phyloP scores from a whole-genome alignment of 2,113 vertebrate species.

The Thymallus thymallus region DNA sequence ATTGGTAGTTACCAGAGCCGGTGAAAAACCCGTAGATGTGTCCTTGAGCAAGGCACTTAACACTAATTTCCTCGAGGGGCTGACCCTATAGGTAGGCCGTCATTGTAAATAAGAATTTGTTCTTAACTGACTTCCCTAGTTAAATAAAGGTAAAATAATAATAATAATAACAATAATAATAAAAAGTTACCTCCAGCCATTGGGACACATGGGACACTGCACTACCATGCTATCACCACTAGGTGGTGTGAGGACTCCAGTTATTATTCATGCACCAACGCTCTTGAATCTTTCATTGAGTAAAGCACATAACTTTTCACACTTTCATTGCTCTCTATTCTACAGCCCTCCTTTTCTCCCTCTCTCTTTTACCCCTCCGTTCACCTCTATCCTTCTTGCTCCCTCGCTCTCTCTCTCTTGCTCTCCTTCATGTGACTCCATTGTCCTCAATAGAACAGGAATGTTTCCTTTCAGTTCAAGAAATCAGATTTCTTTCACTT shows the following conservation, averaged over 20 bases:
- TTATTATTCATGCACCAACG: neutral
- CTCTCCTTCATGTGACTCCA: constrained; percentile 14
- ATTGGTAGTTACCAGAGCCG: too few relatives aligned
- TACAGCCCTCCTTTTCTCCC: constrained; percentile 26
- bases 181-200: too few relatives aligned
- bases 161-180: too few relatives aligned
- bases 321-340: neutral
- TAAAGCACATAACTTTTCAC: neutral
- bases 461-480: constrained; percentile 25
- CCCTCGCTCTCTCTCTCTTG: neutral
- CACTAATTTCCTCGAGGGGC: too few relatives aligned
- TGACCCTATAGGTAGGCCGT: too few relatives aligned
- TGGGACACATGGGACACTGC: neutral
- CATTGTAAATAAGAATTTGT: too few relatives aligned
- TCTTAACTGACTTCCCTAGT: too few relatives aligned
- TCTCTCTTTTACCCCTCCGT: neutral
- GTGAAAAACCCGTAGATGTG: too few relatives aligned
- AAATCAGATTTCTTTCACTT: constrained; percentile 20
- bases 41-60: too few relatives aligned
- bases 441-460: constrained; percentile 28
- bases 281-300: neutral
- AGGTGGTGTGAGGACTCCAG: constrained; percentile 43
- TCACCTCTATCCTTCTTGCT: neutral
- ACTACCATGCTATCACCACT: constrained; percentile 16
- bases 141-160: too few relatives aligned